Conservation (phyloP, 2,113 vertebrate species). For the Taurulus bubalis region DNA sequence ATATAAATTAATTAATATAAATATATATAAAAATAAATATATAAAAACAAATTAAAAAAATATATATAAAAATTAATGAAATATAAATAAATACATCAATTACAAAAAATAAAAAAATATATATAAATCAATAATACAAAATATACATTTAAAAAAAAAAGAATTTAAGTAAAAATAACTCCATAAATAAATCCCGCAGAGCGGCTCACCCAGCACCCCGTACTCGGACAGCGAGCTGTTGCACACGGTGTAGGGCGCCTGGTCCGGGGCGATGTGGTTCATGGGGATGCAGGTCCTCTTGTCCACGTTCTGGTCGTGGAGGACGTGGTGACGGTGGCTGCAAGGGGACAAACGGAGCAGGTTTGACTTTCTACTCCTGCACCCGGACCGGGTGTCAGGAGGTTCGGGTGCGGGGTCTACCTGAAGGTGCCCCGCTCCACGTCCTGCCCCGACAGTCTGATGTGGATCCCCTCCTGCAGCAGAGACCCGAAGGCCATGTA, state of each 20-base stretch:
- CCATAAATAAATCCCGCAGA: no score
- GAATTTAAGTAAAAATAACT: no score
- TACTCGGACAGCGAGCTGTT: slow-evolving; percentile 98
- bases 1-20: no score
- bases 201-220: slow-evolving; percentile 88
- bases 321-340: slow-evolving; percentile 97
- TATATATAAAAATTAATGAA: no score
- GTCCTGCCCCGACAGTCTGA: slow-evolving; percentile 95
- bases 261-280: slow-evolving; percentile 94
- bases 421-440: slow-evolving; percentile 98
- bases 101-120: no score
- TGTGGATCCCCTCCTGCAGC: slow-evolving; percentile 94
- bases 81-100: no score
- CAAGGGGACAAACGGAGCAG: slow-evolving; percentile 12
- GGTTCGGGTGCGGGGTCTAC: slow-evolving; percentile 70
- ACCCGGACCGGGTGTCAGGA: background rate
- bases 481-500: slow-evolving; percentile 98
- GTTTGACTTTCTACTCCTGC: no score
- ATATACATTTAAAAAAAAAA: no score
- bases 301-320: slow-evolving; percentile 98
- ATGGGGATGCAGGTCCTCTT: slow-evolving; percentile 98
- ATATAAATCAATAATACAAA: no score
- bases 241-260: slow-evolving; percentile 97
- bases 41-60: no score
- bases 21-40: no score